Evolutionary conservation across 2,113 vertebrate genomes (phyloP).

Genomic region (Sorex fumeus): DNA sequence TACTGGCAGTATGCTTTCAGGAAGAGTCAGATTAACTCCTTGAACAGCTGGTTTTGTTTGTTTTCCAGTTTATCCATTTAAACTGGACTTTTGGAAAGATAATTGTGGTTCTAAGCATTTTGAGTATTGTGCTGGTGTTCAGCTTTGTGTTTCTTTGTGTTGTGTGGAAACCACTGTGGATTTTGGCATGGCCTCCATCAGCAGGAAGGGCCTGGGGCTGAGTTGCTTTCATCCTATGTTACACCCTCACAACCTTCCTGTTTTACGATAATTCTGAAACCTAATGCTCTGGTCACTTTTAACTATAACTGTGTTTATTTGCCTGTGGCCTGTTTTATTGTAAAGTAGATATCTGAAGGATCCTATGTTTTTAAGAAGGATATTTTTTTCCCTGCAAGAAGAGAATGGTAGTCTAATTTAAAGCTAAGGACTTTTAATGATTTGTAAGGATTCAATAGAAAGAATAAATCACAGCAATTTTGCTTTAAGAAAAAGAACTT

Average conservation of each 20-base stretch:
- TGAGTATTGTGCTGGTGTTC: neutral
- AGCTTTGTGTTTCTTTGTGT: slow-evolving; percentile 25
- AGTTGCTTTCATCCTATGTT: slow-evolving; percentile 75
- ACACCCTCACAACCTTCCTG: slow-evolving; percentile 77
- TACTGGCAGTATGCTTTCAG: slow-evolving; percentile 38
- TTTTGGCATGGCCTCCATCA: slow-evolving; percentile 68
- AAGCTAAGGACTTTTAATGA: slow-evolving; percentile 77
- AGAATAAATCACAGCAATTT: slow-evolving; percentile 73
- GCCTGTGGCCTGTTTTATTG: slow-evolving; percentile 82
- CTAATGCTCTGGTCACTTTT: slow-evolving; percentile 77
- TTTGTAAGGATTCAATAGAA: slow-evolving; percentile 60
- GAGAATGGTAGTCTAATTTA: slow-evolving; percentile 73
- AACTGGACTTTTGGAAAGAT: slow-evolving; percentile 50
- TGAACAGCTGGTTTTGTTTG: slow-evolving; percentile 26
- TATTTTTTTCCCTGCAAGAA: slow-evolving; percentile 63
- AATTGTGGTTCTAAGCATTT: neutral
- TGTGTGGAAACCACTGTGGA: slow-evolving; percentile 59
- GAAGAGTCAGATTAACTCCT: slow-evolving; percentile 28
- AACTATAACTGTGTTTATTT: slow-evolving; percentile 84
- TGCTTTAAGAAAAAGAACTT: slow-evolving; percentile 83
- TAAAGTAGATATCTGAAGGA: slow-evolving; percentile 82
- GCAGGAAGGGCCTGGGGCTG: slow-evolving; percentile 76
- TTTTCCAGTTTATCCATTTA: slow-evolving; percentile 25
- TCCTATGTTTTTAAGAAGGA: slow-evolving; percentile 72
- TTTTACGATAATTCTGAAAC: slow-evolving; percentile 82